Evolutionary conservation across 2,888 invertebrate species (phyloP).

Genomic region (Plebejus argus): DNA sequence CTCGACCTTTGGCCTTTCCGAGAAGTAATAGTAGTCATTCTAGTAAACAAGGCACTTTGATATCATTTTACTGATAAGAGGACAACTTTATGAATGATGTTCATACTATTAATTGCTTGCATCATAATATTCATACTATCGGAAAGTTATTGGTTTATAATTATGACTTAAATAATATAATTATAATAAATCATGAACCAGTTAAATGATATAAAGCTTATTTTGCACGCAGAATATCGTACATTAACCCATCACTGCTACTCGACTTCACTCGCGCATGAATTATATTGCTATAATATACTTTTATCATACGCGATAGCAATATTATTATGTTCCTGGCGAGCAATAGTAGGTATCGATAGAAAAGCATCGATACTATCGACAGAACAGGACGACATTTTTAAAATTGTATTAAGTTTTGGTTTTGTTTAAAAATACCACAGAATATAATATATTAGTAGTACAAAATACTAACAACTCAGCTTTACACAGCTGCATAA

Average conservation of each 20-base stretch:
- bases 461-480: too few relatives aligned
- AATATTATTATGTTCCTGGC: too few relatives aligned
- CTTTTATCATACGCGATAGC: too few relatives aligned
- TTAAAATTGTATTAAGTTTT: background rate
- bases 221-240: background rate
- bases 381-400: background rate
- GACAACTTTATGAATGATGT: slow-evolving; percentile 1
- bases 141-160: slow-evolving; percentile 7
- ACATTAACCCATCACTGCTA: background rate
- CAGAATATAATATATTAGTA: too few relatives aligned
- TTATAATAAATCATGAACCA: background rate
- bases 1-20: background rate
- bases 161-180: slow-evolving; percentile 3
- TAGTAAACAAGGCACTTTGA: background rate
- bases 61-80: slow-evolving; percentile 2
- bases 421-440: background rate
- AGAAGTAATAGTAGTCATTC: background rate
- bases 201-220: background rate
- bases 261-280: too few relatives aligned
- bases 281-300: too few relatives aligned
- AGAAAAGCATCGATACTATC: too few relatives aligned
- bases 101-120: background rate
- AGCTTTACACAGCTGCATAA: background rate
- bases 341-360: too few relatives aligned
- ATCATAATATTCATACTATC: background rate